Evolutionary conservation across 2,888 invertebrate species (phyloP).

Genomic region (Lycaena phlaeas): DNA sequence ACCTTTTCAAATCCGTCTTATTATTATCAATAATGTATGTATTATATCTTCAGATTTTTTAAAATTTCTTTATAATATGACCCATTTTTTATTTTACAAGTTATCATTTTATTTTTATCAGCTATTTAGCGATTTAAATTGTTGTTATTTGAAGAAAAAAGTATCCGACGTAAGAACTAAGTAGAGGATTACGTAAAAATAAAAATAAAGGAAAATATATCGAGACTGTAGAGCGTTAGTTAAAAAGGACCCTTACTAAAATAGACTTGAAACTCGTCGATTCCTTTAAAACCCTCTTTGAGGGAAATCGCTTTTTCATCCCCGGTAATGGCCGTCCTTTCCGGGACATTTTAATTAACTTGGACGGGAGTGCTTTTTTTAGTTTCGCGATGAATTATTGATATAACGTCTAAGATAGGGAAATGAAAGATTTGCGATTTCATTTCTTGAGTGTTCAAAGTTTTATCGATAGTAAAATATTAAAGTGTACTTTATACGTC

Average conservation of each 20-base stretch:
- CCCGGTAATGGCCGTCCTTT: constrained; percentile 54
- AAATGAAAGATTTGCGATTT: constrained; percentile 9
- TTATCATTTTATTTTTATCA: too few species aligned
- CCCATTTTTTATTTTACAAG: too few species aligned
- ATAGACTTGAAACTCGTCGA: constrained; percentile 46
- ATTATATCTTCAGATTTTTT: too few species aligned
- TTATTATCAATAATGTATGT: too few species aligned
- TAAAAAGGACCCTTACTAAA: constrained; percentile 28
- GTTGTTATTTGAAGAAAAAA: too few species aligned
- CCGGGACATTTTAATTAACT: constrained; percentile 68
- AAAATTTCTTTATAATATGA: too few species aligned
- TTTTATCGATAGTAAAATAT: not conserved
- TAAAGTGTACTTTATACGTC: too few species aligned
- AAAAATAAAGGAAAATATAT: constrained; percentile 1
- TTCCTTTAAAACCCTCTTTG: constrained; percentile 57
- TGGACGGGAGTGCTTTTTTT: constrained; percentile 41
- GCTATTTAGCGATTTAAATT: too few species aligned
- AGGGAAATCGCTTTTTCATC: constrained; percentile 69
- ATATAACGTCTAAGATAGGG: constrained; percentile 24
- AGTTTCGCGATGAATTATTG: constrained; percentile 52
- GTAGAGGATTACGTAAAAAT: not conserved
- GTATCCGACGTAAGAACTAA: not conserved
- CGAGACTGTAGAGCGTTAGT: constrained; percentile 4
- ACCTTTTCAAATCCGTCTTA: too few species aligned
- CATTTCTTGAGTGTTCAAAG: not conserved